Base-by-base conservation (phyloP, 2,113 vertebrate species). In the Psittacula cyanocephala region DNA sequence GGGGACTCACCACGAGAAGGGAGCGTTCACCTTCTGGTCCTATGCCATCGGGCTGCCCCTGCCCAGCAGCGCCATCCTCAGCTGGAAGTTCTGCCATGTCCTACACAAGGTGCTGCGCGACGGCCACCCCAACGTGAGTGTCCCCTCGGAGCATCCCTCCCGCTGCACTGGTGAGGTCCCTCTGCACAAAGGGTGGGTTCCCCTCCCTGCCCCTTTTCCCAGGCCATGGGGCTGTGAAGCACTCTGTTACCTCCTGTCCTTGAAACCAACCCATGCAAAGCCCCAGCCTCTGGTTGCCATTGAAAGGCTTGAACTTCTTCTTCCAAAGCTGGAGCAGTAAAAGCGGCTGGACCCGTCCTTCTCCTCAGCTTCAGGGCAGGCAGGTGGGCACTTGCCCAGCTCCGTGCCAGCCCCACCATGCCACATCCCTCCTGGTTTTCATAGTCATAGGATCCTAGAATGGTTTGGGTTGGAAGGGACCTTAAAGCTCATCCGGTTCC, bases 41-140 rank as follows among this genome's bases (percentile, higher is more conserved):
- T 99, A 99, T 0, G 98, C 99, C 69, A 98, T 99, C 5, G 99
- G 99, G 33, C 98, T 99, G 80, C 99, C 99, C 1, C 96, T 99
- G 81, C 97, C 98, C 91, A 99, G 98, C 98, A 99, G 98, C 49
- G 98, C 99, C 95, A 98, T 99, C 97, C 98, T 99, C 95, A 99
- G 99, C 98, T 99, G 99, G 99, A 99, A 99, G 97, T 99, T 99
- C 98, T 99, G 99, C 96, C 99, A 99, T 0, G 99, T 99, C 13
- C 97, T 99, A 24, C 99, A 99, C 98, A 99, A 99, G 97, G 97
- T 99, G 47, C 98, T 99, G 47, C 98, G 99, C 0, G 99, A 99
- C 0, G 99, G 99, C 20, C 99, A 99, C 95, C 98, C 98, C 59
- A 99, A 99, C 0, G 99, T 99, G 98, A 99, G 99, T 97, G 19